Evolutionary conservation across 2,113 vertebrate genomes (phyloP).

Genomic region (Spheniscus mendiculus): DNA sequence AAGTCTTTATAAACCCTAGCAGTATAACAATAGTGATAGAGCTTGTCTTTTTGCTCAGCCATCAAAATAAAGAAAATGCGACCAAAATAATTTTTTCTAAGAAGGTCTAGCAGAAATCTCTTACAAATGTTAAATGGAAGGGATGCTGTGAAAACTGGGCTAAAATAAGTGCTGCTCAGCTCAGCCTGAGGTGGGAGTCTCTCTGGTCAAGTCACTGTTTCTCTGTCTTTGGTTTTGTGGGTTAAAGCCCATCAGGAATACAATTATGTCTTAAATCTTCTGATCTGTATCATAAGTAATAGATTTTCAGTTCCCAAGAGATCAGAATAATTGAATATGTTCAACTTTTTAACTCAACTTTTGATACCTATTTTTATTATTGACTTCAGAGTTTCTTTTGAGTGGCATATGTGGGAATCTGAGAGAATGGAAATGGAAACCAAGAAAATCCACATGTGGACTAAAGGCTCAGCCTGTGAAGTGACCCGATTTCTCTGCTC

Average conservation of each 20-base stretch:
- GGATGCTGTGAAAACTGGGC: neutral
- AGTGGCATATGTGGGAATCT: neutral
- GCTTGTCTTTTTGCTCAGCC: neutral
- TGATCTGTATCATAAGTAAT: neutral
- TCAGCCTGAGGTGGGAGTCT: neutral
- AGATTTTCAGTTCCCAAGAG: neutral
- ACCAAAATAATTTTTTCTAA: neutral
- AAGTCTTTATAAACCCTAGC: neutral
- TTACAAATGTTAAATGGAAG: neutral
- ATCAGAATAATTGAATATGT: neutral
- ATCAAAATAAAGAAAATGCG: constrained; percentile 16
- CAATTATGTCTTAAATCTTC: neutral
- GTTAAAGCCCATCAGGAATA: neutral
- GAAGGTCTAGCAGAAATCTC: neutral
- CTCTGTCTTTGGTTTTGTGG: neutral
- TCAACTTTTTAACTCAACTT: neutral
- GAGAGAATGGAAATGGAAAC: neutral
- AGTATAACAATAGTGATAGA: neutral
- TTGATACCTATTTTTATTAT: neutral
- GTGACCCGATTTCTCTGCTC: fast-evolving
- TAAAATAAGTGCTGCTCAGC: neutral
- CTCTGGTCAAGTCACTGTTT: neutral
- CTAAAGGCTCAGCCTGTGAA: neutral
- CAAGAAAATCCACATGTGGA: neutral
- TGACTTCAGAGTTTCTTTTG: neutral